A percentile compares a stretch with the other conserved stretches of the same genome.
Conservation (phyloP, 37 sponge, comb jelly and placozoan species). For the Crambe crambe region DNA sequence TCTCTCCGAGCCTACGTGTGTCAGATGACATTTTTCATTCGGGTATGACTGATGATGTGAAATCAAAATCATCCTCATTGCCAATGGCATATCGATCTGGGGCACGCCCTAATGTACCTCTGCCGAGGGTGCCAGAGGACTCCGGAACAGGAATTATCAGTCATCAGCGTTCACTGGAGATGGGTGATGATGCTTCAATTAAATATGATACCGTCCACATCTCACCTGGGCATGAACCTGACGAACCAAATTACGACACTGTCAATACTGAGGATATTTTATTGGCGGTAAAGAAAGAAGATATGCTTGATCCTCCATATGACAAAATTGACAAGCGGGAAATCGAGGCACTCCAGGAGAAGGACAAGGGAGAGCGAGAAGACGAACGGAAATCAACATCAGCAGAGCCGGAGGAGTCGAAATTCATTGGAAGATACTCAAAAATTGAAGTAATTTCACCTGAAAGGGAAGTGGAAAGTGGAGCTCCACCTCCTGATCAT, state of each 20-base stretch:
- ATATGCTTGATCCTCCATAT: constrained; percentile 26
- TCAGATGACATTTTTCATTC: neutral
- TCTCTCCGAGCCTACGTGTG: neutral
- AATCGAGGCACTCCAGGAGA: neutral
- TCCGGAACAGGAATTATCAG: constrained; percentile 13
- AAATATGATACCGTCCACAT: constrained; percentile 23
- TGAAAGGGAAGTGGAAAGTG: neutral
- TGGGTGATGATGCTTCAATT: neutral
- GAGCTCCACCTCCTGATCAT: constrained; percentile 11
- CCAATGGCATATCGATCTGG: constrained; percentile 16
- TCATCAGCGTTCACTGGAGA: neutral
- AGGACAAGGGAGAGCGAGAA: neutral
- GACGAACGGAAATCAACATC: neutral
- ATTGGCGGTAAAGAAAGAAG: neutral
- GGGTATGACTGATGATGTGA: neutral
- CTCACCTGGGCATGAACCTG: constrained; percentile 7
- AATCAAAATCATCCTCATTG: constrained; percentile 19
- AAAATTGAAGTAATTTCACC: neutral
- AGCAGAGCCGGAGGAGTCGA: neutral
- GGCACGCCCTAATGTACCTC: constrained; percentile 24
- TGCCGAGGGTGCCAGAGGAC: constrained; percentile 59
- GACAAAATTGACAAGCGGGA: constrained; percentile 26
- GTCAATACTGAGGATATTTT: constrained; percentile 33
- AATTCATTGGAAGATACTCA: neutral
- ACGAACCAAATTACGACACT: constrained; percentile 75